Evolutionary conservation across 2,888 invertebrate species (phyloP), one percentile per base, ranked within the genome.

Genomic region (Neoscelio sp.): DNA sequence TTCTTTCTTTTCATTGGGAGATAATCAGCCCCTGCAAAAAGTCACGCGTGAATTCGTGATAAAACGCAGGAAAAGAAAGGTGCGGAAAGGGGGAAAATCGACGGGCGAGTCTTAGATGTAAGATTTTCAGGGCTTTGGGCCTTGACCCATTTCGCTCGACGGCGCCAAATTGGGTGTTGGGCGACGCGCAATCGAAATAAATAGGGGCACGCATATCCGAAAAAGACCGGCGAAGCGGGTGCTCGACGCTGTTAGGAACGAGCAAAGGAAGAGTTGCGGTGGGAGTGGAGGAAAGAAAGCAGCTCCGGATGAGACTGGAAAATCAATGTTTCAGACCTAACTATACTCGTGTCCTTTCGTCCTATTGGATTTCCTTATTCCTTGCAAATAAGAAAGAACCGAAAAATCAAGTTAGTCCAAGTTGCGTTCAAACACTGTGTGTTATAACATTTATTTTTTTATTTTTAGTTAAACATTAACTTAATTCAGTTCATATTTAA

Each of bases 61-160:
- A n/a, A n/a, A n/a, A n/a, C n/a, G n/a, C n/a, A 26, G 7, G 3
- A 26, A 26, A 40, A 13, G 33, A 33, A 33, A 33, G 10, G 7
- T 4, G 7, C 2, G 10, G 8, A 35, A 35, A 38, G 7, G 18
- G 26, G 13, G 42, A n/a, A n/a, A n/a, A n/a, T n/a, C n/a, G n/a
- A n/a, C n/a, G 15, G 62, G 50, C 2, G 18, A 12, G 20, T 18
- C 56, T 50, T 40, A 23, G n/a, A 56, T 13, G 30, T 35, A 46
- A 65, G 58, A 50, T 62, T 54, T 76, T 62, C 56, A 68, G 48
- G 48, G 76, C 82, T 80, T 52, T 82, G 84, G 85, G 84, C 89
- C 89, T 89, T 89, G 89, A 89, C 89, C 89, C 87, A 89, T 87
- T 88, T 89, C 80, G 82, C 80, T 82, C 76, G 82, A 70, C 85